Base-by-base conservation (phyloP, 2,797 vertebrate genomes). In the Podargus strigoides region DNA sequence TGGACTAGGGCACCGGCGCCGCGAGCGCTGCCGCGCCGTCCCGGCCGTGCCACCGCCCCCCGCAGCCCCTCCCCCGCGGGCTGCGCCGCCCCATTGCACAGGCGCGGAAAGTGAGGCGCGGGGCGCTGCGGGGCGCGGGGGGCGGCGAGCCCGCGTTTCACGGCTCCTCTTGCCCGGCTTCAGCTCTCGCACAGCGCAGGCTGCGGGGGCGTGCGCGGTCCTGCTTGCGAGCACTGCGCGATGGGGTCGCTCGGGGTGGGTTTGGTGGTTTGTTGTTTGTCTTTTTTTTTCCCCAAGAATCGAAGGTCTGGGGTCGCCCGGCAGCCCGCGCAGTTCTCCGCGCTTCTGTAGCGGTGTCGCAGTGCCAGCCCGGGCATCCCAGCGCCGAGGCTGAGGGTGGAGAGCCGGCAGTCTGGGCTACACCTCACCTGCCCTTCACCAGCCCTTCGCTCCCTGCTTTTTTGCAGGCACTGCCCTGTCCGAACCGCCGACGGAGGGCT, bases 401-500 rank as follows among this genome's bases (percentile, higher is more conserved):
- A 7, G 24, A 9, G 16, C 4, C 6, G 16, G 36, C 12, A 4
- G 4, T 3, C 22, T 15, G 56, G 30, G 37, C 39, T 20, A 4
- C 9, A 3, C 6, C 52, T 37, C 60, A 5, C 46, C 72, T n/a
- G 37, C 11, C 19, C 44, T 22, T 17, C 1, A 1, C 18, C 17
- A 22, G 68, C 24, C 3, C 28, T 59, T 23, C 39, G n/a, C 42
- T 44, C 24, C 12, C 24, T 28, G 46, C 22, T 37, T 26, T 47
- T 60, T 36, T 34, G 7, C 12, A 21, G 41, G 5, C 30, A 2
- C 28, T 68, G 50, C 30, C 7, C 42, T 1, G 4, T 20, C 27
- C 0, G 1, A 32, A 14, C 14, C 9, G 1, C 4, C 37, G 28
- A 3, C 3, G 15, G 24, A 15, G n/a, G 41, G 19, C 47, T 5